A percentile compares a stretch with the other conserved stretches of the same genome.
Conservation (phyloP, 1,140 invertebrate genomes). For the Oncopeltus fasciatus region DNA sequence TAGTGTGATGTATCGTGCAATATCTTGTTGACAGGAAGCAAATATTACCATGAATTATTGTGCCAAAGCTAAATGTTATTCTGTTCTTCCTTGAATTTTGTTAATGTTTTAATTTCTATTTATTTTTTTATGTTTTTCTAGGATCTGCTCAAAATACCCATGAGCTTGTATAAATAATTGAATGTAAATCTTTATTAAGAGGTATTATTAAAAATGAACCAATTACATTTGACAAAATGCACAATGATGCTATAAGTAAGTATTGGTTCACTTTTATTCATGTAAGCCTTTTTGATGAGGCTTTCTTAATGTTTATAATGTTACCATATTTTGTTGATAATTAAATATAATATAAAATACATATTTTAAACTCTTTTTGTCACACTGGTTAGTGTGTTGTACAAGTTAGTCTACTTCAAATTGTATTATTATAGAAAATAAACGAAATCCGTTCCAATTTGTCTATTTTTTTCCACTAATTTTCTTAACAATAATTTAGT, state of each 20-base stretch:
- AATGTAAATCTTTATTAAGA: background rate
- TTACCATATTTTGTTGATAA: conserved; percentile 10
- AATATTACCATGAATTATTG: background rate
- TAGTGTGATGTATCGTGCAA: conserved; percentile 2
- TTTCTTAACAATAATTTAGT: no score
- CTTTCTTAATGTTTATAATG: conserved; percentile 5
- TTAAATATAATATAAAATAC: background rate
- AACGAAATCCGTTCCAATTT: conserved; percentile 17
- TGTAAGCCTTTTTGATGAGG: background rate
- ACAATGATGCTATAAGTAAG: background rate
- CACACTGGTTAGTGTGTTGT: conserved; percentile 4
- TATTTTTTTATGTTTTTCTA: no score
- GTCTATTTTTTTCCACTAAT: no score
- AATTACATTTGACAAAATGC: background rate
- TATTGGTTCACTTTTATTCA: background rate
- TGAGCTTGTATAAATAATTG: conserved; percentile 14
- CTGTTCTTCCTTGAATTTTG: conserved; percentile 1
- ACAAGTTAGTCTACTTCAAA: background rate
- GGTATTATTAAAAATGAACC: background rate
- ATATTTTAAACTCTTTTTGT: conserved; percentile 7
- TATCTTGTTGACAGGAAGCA: background rate
- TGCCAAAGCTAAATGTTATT: conserved; percentile 14
- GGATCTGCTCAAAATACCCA: conserved; percentile 12
- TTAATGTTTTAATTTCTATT: conserved; percentile 5
- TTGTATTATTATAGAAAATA: conserved; percentile 11